Conservation (phyloP, 1,140 invertebrate species). For the Cryptotermes secundus region DNA sequence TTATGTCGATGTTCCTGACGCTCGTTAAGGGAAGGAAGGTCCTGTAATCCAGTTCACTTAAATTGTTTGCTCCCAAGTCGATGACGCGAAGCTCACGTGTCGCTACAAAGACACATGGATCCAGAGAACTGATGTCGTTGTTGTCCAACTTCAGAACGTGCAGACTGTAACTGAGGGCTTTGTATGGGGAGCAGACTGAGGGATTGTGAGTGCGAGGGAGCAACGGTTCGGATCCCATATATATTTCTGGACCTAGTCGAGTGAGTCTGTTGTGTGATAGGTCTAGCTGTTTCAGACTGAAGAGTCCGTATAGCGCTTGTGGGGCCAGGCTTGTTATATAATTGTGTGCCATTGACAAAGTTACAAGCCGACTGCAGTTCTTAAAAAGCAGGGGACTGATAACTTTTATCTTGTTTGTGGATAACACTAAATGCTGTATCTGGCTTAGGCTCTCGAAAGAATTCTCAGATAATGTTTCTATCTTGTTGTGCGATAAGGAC, state of each 20-base stretch:
- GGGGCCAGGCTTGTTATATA: background rate
- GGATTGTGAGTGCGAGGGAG: too few relatives aligned
- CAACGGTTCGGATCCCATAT: too few relatives aligned
- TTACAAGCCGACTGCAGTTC: background rate
- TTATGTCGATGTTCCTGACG: background rate
- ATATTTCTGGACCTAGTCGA: too few relatives aligned
- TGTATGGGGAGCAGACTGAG: too few relatives aligned
- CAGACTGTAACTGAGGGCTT: too few relatives aligned
- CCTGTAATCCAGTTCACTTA: background rate
- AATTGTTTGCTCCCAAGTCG: background rate
- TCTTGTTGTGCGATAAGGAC: background rate
- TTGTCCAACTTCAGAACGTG: too few relatives aligned
- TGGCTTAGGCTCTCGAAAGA: background rate
- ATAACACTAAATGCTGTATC: background rate
- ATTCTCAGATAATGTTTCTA: background rate
- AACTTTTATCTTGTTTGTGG: background rate
- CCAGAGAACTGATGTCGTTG: too few relatives aligned
- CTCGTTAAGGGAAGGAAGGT: background rate
- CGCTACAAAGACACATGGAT: too few relatives aligned
- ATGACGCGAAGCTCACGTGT: too few relatives aligned
- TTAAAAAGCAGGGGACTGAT: background rate
- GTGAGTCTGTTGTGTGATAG: too few relatives aligned
- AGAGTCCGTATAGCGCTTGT: background rate
- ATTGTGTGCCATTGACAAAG: background rate
- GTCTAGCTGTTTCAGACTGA: background rate